These are phyloP conservation scores for Andricus grossulariae DNA, from an alignment of 1,140 invertebrate genomes.

Conservation along the genomic window DNA sequence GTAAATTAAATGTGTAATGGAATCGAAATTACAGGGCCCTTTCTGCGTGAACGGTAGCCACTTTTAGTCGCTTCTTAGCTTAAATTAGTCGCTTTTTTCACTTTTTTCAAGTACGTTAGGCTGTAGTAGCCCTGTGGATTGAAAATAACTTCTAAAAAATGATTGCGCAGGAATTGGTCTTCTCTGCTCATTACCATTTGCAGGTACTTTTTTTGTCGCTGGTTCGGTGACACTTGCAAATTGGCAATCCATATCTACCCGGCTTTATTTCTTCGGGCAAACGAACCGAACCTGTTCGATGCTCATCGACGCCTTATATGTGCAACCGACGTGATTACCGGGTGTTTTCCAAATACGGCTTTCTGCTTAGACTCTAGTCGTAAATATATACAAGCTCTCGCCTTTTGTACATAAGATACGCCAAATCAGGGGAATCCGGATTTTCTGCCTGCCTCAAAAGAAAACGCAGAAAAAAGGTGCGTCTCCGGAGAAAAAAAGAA, in stretches of 20 bases:
- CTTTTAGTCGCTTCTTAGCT: neutral
- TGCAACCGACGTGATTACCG: slow-evolving; percentile 60
- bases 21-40: too few species aligned
- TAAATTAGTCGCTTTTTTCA: too few species aligned
- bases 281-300: slow-evolving; percentile 54
- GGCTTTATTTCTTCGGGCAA: slow-evolving; percentile 40
- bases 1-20: too few species aligned
- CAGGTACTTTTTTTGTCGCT: neutral
- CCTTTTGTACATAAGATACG: slow-evolving; percentile 36
- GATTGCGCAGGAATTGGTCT: neutral
- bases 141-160: neutral
- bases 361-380: slow-evolving; percentile 53
- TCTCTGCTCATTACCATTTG: slow-evolving; percentile 13
- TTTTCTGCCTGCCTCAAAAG: slow-evolving; percentile 8
- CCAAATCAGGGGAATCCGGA: neutral
- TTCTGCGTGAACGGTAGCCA: neutral
- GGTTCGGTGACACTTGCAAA: slow-evolving; percentile 28
- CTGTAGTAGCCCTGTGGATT: neutral
- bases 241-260: slow-evolving; percentile 17
- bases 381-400: slow-evolving; percentile 39
- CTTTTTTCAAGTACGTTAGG: too few species aligned
- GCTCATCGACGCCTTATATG: slow-evolving; percentile 65
- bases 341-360: slow-evolving; percentile 66
- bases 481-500: neutral
- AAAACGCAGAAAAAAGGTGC: neutral